phyloP scores from a whole-genome alignment of 2,797 vertebrate genomes.

The Schizopygopsis pylzovi region DNA sequence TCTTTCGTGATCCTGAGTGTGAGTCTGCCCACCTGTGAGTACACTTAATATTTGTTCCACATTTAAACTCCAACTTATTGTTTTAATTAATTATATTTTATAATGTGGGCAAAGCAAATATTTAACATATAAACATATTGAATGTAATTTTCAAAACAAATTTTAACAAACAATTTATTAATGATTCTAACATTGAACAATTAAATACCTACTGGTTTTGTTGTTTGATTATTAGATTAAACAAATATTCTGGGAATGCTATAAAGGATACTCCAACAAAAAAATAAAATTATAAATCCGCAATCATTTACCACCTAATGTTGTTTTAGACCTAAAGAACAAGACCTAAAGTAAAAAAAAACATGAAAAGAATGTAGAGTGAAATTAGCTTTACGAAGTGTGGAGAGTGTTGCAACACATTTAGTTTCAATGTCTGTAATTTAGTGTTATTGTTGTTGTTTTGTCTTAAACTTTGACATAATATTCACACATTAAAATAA shows the following conservation, averaged over 20 bases:
- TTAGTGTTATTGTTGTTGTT: neutral
- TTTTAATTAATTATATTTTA: neutral
- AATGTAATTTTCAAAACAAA: neutral
- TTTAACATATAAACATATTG: neutral
- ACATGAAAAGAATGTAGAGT: too few species aligned
- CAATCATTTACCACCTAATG: too few species aligned
- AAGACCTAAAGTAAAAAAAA: too few species aligned
- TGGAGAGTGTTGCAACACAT: too few species aligned
- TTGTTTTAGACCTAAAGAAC: too few species aligned
- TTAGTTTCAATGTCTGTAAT: neutral
- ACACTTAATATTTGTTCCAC: neutral
- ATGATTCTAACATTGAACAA: neutral
- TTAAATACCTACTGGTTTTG: too few species aligned
- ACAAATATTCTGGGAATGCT: neutral
- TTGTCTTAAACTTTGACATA: neutral
- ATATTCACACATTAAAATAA: too few species aligned
- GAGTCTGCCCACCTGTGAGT: conserved; percentile 30
- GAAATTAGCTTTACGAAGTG: too few species aligned
- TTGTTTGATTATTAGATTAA: neutral
- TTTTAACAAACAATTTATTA: too few species aligned
- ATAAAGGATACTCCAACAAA: neutral
- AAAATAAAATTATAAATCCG: too few species aligned
- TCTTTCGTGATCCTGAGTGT: conserved; percentile 19
- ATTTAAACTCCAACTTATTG: neutral
- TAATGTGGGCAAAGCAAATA: neutral